phyloP scores from a whole-genome alignment of 2,797 vertebrate species.

The Acestrorhynchus altus region DNA sequence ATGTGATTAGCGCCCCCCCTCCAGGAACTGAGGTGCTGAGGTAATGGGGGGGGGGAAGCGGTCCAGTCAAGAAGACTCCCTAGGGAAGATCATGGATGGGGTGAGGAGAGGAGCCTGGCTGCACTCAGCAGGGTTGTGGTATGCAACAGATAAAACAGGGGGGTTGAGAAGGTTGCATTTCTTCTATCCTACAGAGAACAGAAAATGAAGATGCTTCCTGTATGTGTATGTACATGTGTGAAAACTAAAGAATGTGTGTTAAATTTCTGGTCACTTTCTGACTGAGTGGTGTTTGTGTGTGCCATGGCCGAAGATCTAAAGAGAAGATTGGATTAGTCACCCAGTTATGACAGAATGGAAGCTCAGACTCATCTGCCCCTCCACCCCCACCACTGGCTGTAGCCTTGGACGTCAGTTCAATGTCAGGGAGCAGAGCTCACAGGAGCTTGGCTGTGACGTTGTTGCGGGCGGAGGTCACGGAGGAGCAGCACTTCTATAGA shows the following conservation, averaged over 20 bases:
- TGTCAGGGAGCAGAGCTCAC: slow-evolving; percentile 52
- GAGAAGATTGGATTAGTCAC: slow-evolving; percentile 30
- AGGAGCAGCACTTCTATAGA: slow-evolving; percentile 64
- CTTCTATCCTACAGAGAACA: slow-evolving; percentile 34
- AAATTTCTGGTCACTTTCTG: slow-evolving; percentile 5
- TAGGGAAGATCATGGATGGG: slow-evolving; percentile 27
- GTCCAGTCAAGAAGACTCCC: slow-evolving; percentile 38
- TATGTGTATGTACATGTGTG: not conserved
- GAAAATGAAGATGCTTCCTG: not conserved
- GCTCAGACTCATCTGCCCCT: slow-evolving; percentile 12
- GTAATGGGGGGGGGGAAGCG: slow-evolving; percentile 30
- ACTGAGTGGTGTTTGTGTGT: slow-evolving; percentile 3
- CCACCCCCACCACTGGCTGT: not conserved
- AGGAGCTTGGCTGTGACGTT: slow-evolving; percentile 28
- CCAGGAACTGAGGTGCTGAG: slow-evolving; percentile 17
- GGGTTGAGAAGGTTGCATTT: not conserved
- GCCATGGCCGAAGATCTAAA: slow-evolving; percentile 22
- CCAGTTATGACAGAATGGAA: slow-evolving; percentile 31
- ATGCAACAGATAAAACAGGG: slow-evolving; percentile 13
- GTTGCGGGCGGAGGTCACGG: slow-evolving; percentile 52
- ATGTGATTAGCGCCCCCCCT: slow-evolving; percentile 49
- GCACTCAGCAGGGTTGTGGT: slow-evolving; percentile 48
- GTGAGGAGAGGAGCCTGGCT: slow-evolving; percentile 37
- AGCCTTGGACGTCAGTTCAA: slow-evolving; percentile 57
- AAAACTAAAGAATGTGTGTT: slow-evolving; percentile 17